phyloP scores from a whole-genome alignment of 1,140 invertebrate genomes.

The Campoletis sonorensis region DNA sequence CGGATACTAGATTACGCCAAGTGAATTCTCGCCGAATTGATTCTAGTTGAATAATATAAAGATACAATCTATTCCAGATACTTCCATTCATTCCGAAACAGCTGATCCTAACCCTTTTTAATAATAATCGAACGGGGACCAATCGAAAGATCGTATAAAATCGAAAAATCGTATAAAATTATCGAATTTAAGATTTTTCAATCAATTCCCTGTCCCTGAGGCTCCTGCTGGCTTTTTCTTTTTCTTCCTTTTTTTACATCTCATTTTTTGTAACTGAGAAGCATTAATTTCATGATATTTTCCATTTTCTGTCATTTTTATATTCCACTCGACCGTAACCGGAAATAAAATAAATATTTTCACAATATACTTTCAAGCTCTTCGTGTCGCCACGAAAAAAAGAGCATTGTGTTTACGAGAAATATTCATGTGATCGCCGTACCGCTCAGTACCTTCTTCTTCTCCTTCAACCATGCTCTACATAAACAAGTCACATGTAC shows the following conservation, averaged over 20 bases:
- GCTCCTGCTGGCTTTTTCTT: no score
- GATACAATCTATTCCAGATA: no score
- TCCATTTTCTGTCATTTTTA: neutral
- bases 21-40: neutral
- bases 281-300: neutral
- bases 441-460: slow-evolving; percentile 8
- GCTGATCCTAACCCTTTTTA: no score
- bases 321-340: no score
- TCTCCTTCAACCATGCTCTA: neutral
- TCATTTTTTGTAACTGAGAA: neutral
- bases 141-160: no score
- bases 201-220: no score
- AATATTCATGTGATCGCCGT: slow-evolving; percentile 18
- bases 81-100: neutral
- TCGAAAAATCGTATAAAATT: no score
- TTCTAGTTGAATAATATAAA: neutral
- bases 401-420: neutral
- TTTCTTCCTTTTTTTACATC: neutral
- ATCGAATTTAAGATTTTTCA: no score
- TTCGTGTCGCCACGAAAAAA: neutral
- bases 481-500: neutral
- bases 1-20: neutral
- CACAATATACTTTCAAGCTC: slow-evolving; percentile 1
- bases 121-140: no score
- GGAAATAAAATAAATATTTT: slow-evolving; percentile 29